Percentiles rank a stretch among this genome's conserved stretches.
Conservation (phyloP, 2,888 invertebrate genomes). For the Theristus sp. region DNA sequence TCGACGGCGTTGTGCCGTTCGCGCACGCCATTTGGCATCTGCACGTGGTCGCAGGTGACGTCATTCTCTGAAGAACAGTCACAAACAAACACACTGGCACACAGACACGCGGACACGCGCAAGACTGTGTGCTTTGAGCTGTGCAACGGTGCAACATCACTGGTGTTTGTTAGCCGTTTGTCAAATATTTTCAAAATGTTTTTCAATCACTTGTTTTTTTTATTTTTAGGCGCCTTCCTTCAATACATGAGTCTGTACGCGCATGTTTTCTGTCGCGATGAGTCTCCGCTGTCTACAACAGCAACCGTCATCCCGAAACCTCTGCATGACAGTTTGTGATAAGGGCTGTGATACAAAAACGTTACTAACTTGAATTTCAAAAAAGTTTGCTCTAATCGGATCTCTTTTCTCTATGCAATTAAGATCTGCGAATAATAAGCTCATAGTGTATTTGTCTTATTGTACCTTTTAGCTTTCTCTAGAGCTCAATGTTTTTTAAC, state of each 20-base stretch:
- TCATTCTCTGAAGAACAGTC: no score
- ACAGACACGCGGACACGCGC: no score
- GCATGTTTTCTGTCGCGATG: neutral
- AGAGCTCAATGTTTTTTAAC: no score
- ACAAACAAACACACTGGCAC: no score
- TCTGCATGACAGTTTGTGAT: no score
- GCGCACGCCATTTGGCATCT: slow-evolving; percentile 96
- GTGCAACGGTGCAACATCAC: neutral
- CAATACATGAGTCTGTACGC: neutral
- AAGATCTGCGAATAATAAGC: no score
- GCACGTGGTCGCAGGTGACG: slow-evolving; percentile 59
- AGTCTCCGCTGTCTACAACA: neutral
- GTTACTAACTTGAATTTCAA: no score
- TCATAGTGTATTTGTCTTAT: no score
- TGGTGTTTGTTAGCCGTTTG: neutral
- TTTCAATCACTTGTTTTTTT: neutral
- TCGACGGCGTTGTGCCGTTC: slow-evolving; percentile 77
- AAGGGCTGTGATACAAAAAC: no score
- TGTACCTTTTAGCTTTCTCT: no score
- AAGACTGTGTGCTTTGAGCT: neutral
- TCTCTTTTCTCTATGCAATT: no score
- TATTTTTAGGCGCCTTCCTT: neutral
- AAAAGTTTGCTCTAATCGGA: no score
- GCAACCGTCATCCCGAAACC: neutral
- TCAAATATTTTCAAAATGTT: neutral